phyloP scores from a whole-genome alignment of 2,888 invertebrate genomes.

The Amiota minor region DNA sequence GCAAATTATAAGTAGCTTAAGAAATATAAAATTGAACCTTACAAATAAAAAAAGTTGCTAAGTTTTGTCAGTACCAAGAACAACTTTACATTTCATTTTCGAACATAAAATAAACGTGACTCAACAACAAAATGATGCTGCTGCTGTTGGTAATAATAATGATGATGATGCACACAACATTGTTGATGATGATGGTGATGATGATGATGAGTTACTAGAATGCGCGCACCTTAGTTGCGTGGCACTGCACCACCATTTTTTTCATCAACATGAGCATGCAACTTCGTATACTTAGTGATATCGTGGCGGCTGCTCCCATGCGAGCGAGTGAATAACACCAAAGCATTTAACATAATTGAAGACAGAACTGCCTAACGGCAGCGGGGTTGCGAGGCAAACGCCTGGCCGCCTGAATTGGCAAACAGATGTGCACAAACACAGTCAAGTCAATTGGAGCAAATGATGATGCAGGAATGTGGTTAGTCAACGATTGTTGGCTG shows the following conservation, averaged over 20 bases:
- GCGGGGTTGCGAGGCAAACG: not conserved
- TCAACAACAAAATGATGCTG: conserved; percentile 16
- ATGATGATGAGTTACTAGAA: conserved; percentile 25
- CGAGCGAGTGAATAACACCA: not conserved
- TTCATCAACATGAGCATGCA: conserved; percentile 1
- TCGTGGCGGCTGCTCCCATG: not conserved
- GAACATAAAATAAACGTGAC: conserved; percentile 25
- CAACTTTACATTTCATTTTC: too few species aligned
- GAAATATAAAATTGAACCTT: too few species aligned
- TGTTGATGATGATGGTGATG: conserved; percentile 13
- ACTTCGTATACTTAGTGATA: conserved; percentile 2
- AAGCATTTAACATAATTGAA: conserved; percentile 24
- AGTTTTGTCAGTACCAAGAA: too few species aligned
- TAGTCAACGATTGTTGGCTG: conserved; percentile 2
- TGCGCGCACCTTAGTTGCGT: conserved; percentile 21
- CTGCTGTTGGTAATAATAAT: conserved; percentile 6
- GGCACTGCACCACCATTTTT: conserved; percentile 12
- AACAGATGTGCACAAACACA: conserved; percentile 18
- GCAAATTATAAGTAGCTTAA: too few species aligned
- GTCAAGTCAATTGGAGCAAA: not conserved
- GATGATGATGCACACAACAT: not conserved
- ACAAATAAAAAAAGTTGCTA: too few species aligned
- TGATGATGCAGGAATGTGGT: not conserved
- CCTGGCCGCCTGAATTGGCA: not conserved
- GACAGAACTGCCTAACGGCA: not conserved